Evolutionary conservation across 2,113 vertebrate genomes (phyloP).

Genomic region (Odocoileus virginianus): DNA sequence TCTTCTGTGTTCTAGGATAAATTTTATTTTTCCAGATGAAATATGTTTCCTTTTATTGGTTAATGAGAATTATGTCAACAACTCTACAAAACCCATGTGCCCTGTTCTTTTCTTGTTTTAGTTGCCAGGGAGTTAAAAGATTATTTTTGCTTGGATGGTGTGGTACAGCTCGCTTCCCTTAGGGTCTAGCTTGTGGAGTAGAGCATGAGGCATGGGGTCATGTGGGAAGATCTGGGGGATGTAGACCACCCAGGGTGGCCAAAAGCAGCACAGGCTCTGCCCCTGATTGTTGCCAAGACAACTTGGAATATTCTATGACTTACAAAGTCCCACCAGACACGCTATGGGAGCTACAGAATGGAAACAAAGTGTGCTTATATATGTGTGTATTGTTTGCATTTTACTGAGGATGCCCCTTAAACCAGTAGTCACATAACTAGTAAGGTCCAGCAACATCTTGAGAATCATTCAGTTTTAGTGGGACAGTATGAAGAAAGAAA

Average conservation of each 20-base stretch:
- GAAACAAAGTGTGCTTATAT: not conserved
- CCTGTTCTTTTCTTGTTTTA: not conserved
- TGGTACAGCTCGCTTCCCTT: not conserved
- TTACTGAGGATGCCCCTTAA: not conserved
- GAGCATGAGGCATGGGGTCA: not conserved
- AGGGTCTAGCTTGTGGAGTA: not conserved
- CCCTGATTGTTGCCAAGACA: not conserved
- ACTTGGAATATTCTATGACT: not conserved
- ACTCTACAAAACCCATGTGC: not conserved
- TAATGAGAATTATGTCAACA: conserved; percentile 19
- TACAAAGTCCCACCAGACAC: not conserved
- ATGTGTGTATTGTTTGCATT: not conserved
- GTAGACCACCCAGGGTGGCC: not conserved
- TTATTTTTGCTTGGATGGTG: not conserved
- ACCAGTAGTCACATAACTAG: not conserved
- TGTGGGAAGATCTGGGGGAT: not conserved
- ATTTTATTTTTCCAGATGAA: not conserved
- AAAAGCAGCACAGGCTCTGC: not conserved
- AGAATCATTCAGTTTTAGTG: not conserved
- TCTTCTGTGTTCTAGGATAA: not conserved
- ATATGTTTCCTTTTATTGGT: conserved; percentile 4
- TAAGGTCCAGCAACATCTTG: not conserved
- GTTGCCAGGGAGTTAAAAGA: not conserved
- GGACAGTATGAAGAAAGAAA: not conserved
- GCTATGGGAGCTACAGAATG: not conserved